A percentile compares a stretch with the other conserved stretches of the same genome.
Evolutionary conservation across 2,113 vertebrate species (phyloP).

Genomic region (Microtus richardsoni): DNA sequence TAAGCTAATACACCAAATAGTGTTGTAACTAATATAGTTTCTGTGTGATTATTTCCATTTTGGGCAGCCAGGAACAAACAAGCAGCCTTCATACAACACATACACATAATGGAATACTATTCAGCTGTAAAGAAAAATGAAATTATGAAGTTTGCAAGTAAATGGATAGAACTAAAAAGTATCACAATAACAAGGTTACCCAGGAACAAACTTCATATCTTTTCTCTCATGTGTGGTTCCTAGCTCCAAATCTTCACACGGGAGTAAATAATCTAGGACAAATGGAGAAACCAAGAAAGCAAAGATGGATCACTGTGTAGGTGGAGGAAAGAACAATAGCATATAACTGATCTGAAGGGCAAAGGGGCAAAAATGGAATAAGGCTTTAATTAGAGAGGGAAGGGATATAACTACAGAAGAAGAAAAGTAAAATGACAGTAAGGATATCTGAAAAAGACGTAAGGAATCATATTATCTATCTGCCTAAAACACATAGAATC

Average conservation of each 20-base stretch:
- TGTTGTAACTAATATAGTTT: too few relatives aligned
- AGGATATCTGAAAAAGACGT: neutral
- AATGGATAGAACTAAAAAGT: too few relatives aligned
- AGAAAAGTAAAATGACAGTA: neutral
- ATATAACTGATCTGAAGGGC: neutral
- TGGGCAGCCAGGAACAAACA: too few relatives aligned
- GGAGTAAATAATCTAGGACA: neutral
- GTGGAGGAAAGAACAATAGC: neutral
- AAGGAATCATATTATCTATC: neutral
- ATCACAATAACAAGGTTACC: too few relatives aligned
- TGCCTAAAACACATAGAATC: neutral
- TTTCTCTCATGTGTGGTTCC: too few relatives aligned
- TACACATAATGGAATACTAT: too few relatives aligned
- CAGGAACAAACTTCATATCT: too few relatives aligned
- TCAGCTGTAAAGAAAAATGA: too few relatives aligned
- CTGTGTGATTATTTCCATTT: too few relatives aligned
- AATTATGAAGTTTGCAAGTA: too few relatives aligned
- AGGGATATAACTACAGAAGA: neutral
- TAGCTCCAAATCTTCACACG: neutral
- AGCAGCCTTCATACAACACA: too few relatives aligned
- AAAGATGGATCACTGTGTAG: neutral
- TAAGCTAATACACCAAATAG: too few relatives aligned
- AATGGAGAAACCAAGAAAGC: neutral
- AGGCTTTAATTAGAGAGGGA: neutral
- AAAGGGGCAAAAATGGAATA: neutral